A percentile compares a stretch with the other conserved stretches of the same genome.
Evolutionary conservation across 2,797 vertebrate genomes (phyloP).

Genomic region (Sebastolobus alascanus): DNA sequence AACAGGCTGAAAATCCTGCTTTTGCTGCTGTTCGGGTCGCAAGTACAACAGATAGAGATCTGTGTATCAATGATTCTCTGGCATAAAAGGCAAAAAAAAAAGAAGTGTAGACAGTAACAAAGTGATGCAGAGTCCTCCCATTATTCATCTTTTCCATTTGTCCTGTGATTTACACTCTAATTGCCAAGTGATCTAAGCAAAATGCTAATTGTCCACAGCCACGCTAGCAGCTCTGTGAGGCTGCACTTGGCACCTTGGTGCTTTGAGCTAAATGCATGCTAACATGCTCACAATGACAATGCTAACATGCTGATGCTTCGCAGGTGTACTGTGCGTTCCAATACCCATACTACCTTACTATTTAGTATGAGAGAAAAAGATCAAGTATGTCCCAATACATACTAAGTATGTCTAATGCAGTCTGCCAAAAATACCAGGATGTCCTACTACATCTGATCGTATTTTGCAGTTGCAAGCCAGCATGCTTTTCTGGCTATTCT

Average conservation of each 20-base stretch:
- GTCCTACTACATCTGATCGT: too few species aligned
- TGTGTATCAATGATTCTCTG: neutral
- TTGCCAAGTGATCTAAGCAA: neutral
- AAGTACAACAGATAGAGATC: neutral
- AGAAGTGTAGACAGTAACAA: neutral
- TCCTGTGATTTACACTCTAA: neutral
- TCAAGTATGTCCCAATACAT: too few species aligned
- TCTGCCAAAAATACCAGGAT: too few species aligned
- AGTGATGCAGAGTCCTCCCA: neutral
- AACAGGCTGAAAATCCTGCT: neutral
- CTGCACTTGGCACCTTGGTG: neutral
- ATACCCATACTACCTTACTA: neutral
- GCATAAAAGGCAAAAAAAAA: neutral
- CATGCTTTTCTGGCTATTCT: too few species aligned
- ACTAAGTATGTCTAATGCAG: too few species aligned
- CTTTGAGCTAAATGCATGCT: neutral
- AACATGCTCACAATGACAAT: neutral
- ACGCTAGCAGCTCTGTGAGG: neutral
- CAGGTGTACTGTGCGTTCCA: too few species aligned
- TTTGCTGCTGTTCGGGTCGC: neutral
- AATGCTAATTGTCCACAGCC: neutral
- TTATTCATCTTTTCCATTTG: neutral
- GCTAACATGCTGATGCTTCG: neutral
- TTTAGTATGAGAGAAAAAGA: too few species aligned
- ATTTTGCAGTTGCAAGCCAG: too few species aligned